Conservation (phyloP, 2,113 vertebrate species). For the Cettia cetti region DNA sequence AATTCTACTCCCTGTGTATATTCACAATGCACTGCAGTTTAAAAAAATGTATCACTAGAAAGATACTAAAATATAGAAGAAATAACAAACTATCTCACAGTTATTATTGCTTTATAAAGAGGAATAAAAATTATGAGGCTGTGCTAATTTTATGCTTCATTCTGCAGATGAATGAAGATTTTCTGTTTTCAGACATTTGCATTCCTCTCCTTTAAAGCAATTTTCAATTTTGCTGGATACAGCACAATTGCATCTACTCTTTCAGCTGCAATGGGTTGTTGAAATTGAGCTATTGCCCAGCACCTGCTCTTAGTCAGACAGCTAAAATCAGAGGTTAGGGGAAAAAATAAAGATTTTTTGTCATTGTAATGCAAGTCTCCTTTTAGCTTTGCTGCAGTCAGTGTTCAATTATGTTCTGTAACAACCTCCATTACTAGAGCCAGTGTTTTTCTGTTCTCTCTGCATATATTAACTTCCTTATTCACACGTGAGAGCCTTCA, state of each 20-base stretch:
- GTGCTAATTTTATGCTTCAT: conserved; percentile 46
- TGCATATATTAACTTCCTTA: conserved; percentile 43
- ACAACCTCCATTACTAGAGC: conserved; percentile 47
- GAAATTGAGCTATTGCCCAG: conserved; percentile 58
- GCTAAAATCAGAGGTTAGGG: conserved; percentile 59
- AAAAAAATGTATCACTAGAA: neutral
- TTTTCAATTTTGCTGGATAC: conserved; percentile 55
- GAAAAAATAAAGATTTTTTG: conserved; percentile 60
- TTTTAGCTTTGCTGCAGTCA: conserved; percentile 65
- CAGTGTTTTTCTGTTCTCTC: conserved; percentile 31
- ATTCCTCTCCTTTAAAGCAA: conserved; percentile 30
- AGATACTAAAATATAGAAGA: neutral
- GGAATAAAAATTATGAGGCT: neutral
- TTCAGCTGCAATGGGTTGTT: conserved; percentile 56
- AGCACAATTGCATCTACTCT: conserved; percentile 54
- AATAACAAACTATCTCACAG: neutral
- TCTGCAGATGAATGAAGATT: conserved; percentile 50
- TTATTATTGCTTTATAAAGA: conserved; percentile 6
- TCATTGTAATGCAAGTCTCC: conserved; percentile 66
- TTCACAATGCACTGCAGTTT: neutral
- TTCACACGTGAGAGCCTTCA: neutral
- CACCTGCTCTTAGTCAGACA: conserved; percentile 65
- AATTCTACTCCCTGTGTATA: neutral
- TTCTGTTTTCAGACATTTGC: conserved; percentile 45
- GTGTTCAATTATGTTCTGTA: conserved; percentile 57